Evolutionary conservation across 2,797 vertebrate species (phyloP).

Genomic region (Hemitrygon akajei): DNA sequence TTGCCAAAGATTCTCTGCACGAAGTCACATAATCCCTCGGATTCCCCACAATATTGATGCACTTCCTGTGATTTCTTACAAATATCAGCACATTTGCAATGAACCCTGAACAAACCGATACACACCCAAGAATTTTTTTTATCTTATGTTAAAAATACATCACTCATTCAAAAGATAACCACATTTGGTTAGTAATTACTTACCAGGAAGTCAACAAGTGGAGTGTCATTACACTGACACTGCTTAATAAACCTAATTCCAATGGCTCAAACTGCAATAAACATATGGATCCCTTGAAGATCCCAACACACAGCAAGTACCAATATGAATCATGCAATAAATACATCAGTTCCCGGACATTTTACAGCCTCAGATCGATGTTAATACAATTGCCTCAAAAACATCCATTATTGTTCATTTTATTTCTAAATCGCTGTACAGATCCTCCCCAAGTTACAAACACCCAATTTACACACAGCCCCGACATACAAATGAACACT

Average conservation of each 20-base stretch:
- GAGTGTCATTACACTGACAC: background rate
- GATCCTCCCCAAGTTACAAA: no score
- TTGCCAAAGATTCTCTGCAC: background rate
- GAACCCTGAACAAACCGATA: background rate
- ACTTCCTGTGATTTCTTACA: background rate
- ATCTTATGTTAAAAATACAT: background rate
- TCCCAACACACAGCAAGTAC: background rate
- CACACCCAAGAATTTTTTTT: background rate
- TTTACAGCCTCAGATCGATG: background rate
- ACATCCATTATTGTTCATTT: background rate
- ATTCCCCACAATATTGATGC: background rate
- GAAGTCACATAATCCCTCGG: background rate
- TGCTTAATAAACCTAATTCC: background rate
- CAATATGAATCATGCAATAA: background rate
- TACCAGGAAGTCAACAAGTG: background rate
- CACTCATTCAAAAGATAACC: background rate
- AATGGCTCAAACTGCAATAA: background rate
- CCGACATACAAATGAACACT: no score
- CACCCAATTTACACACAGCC: no score
- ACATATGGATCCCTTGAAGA: background rate
- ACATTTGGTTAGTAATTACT: background rate
- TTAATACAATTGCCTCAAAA: background rate
- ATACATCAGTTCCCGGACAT: background rate
- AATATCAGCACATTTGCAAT: background rate
- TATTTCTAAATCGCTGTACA: background rate